phyloP scores from a whole-genome alignment of 1,140 invertebrate genomes.

The Caenorhabditis brenneri region DNA sequence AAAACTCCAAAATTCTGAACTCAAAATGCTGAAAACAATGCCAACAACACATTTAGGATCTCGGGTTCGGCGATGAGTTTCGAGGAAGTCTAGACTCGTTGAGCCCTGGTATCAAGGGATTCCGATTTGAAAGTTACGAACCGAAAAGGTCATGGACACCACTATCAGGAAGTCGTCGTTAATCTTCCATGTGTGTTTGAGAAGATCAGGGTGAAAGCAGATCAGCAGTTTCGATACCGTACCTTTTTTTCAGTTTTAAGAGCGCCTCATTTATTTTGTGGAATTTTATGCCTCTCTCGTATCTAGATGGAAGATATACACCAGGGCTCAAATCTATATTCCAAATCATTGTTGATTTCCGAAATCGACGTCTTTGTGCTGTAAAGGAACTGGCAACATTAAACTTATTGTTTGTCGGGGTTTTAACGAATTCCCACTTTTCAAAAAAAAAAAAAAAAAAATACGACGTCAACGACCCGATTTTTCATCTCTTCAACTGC shows the following conservation, averaged over 20 bases:
- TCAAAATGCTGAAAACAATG: not conserved
- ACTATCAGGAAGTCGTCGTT: too few species aligned
- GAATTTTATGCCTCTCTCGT: too few species aligned
- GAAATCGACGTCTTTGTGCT: not conserved
- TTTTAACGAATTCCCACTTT: too few species aligned
- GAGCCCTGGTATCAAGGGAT: not conserved
- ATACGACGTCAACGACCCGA: not conserved
- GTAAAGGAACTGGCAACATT: too few species aligned
- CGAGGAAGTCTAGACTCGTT: not conserved
- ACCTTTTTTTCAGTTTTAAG: too few species aligned
- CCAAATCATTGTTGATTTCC: not conserved
- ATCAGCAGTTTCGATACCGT: too few species aligned
- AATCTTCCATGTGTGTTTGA: not conserved
- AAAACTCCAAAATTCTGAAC: not conserved
- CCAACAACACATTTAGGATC: not conserved
- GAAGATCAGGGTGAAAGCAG: too few species aligned
- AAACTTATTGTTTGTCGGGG: too few species aligned
- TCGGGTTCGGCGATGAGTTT: not conserved
- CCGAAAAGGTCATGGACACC: not conserved
- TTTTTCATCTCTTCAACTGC: constrained; percentile 10
- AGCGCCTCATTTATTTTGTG: too few species aligned
- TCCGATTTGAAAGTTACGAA: not conserved
- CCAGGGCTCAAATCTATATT: too few species aligned
- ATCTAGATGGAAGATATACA: too few species aligned
- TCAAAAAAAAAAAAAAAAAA: too few species aligned